Evolutionary conservation across 2,113 vertebrate genomes (phyloP), one percentile per base, ranked within the genome.

Genomic region (Anarrhichthys ocellatus): DNA sequence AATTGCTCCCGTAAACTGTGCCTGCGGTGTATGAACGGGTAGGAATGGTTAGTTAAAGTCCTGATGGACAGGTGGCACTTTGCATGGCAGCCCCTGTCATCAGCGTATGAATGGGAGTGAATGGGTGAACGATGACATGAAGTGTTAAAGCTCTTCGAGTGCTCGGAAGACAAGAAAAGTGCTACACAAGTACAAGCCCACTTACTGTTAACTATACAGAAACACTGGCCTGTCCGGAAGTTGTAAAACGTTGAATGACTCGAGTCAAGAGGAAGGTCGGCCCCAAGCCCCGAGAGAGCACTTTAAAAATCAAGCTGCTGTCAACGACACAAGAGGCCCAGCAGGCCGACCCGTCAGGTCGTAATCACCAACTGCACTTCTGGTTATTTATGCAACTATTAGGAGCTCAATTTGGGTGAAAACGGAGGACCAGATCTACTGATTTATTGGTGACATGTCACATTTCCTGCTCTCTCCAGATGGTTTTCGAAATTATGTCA

Each of bases 221-320:
- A 74, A 75, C 34, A 13, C 24, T 27, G 67, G 20, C 73, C 40
- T 48, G 46, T 63, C n/a, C 32, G 52, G 50, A 6, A 62, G 54
- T 36, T 78, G n/a, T 71, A 69, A 61, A 78, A 69, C 44, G 69
- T 6, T 72, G 29, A 64, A 76, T 34, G 14, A 72, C 11, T 13
- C 4, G 11, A 68, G 22, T 27, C 20, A 27, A 66, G 68, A 78
- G 44, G 0, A 1, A 65, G 42, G 52, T 40, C 56, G 56, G 38
- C 34, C 22, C 1, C 6, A 0, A 10, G 36, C 58, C 73, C 62
- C 6, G 29, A 72, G 56, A 44, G 44, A 81, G 15, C 48, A 78
- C 70, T 78, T 59, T 56, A 50, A 72, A 79, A 72, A 79, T 61
- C 58, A 79, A 62, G 42, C 50, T 50, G 64, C 46, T 29, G 63